Evolutionary conservation across 2,113 vertebrate species (phyloP), one percentile per base, ranked within the genome.

Genomic region (Gopherus flavomarginatus): DNA sequence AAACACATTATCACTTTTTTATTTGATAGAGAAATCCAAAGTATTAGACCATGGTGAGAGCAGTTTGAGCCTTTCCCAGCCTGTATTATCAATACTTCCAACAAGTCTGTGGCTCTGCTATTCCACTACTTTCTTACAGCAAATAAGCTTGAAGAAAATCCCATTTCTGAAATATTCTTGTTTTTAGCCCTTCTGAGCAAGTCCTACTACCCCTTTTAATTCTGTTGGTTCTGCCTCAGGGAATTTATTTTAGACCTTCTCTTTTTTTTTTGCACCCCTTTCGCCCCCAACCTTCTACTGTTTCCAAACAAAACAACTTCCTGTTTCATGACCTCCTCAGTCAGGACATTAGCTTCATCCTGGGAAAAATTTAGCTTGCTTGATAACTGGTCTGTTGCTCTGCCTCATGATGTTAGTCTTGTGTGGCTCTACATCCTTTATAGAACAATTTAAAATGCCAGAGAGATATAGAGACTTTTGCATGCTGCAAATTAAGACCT

Each of bases 201-300:
- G 91, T 26, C 38, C 83, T 90, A 59, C 86, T 83, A 95, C 83
- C 87, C 90, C 69, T 86, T 81, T 86, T 93, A 96, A 96, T 95
- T 94, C 90, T 93, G 92, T 89, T 94, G 17, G 27, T 95, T 93
- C 96, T 97, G 47, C 92, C 93, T 96, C 81, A 79, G 89, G 92
- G 94, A 95, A 95, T 97, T 97, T 97, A 93, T 90, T 95, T 97
- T 97, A 94, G 96, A 93, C 81, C 95, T n/a, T 91, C 31, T 3
- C 77, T 16, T 19, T 4, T 8, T 50, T 50, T 50, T 88, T 92
- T 93, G 91, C 91, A 86, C 17, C 17, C 17, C 16, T 35, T 57
- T 69, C 17, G 4, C 62, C 7, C 89, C 95, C 95, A 88, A 85
- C 75, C 93, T 2, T 27, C 92, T 79, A 81, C 86, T 91, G 90